Percentiles rank a stretch among this genome's conserved stretches.
Evolutionary conservation across 2,888 invertebrate genomes (phyloP).

Genomic region (Pocota personata): DNA sequence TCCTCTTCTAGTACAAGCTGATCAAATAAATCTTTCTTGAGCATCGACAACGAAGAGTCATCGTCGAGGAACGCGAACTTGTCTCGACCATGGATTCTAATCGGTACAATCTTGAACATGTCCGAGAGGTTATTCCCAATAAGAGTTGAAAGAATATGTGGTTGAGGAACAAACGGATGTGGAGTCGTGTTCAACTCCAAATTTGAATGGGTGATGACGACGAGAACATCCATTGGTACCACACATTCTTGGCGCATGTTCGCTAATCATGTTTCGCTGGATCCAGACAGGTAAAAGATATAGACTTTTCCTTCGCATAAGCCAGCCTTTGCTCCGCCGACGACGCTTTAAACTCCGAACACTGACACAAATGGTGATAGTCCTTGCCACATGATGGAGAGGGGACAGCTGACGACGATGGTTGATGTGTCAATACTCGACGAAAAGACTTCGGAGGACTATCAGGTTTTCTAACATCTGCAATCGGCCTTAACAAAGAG

Average conservation of each 20-base stretch:
- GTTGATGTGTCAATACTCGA: background rate
- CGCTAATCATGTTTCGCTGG: slow-evolving; percentile 5
- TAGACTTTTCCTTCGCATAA: no score
- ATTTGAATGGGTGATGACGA: background rate
- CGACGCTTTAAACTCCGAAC: no score
- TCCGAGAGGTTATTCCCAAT: no score
- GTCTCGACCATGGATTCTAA: slow-evolving; percentile 5
- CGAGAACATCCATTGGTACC: slow-evolving; percentile 3
- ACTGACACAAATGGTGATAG: background rate
- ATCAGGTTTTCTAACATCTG: background rate
- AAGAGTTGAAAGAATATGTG: no score
- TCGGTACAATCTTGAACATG: slow-evolving; percentile 8
- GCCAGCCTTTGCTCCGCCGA: no score
- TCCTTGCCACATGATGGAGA: background rate
- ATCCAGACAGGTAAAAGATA: slow-evolving; percentile 26
- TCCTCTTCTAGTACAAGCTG: no score
- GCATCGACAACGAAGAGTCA: slow-evolving; percentile 27
- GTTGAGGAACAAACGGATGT: background rate
- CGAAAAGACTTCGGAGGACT: background rate
- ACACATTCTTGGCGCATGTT: slow-evolving; percentile 3
- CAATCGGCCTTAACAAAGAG: background rate
- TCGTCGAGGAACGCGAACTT: slow-evolving; percentile 26
- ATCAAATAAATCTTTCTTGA: slow-evolving; percentile 27
- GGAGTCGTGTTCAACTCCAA: no score
- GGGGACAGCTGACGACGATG: background rate